Percentiles rank a stretch among this genome's conserved stretches.
Conservation (phyloP, 2,888 invertebrate genomes). For the Micoletzkya japonica region DNA sequence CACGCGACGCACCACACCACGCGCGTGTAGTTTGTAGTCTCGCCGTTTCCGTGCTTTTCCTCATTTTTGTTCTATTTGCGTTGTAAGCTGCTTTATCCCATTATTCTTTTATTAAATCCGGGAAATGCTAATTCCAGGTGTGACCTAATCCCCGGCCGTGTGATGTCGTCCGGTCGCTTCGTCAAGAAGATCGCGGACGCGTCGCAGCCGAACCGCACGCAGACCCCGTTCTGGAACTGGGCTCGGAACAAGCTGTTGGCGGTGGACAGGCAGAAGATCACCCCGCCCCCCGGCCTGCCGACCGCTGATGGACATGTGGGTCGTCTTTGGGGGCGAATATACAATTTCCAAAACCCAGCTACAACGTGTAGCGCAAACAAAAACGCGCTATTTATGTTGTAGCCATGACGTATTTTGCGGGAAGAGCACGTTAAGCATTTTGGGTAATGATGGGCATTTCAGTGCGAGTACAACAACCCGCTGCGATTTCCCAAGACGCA, state of each 20-base stretch:
- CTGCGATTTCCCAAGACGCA: conserved; percentile 60
- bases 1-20: background rate
- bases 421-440: background rate
- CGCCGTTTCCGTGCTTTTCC: background rate
- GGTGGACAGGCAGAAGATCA: conserved; percentile 49
- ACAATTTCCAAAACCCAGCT: background rate
- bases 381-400: background rate
- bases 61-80: background rate
- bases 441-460: conserved; percentile 10
- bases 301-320: conserved; percentile 54
- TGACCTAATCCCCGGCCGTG: background rate
- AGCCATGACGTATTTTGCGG: background rate
- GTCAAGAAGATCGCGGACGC: conserved; percentile 52
- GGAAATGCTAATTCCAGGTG: background rate
- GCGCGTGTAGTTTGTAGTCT: conserved; percentile 2
- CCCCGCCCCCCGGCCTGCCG: conserved; percentile 54
- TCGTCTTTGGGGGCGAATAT: conserved; percentile 4
- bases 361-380: background rate
- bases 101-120: background rate
- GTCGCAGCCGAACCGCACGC: conserved; percentile 53
- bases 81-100: background rate
- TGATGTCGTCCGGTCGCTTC: conserved; percentile 14
- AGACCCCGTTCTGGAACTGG: conserved; percentile 59
- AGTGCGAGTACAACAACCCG: conserved; percentile 52
- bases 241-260: conserved; percentile 54